Base-by-base conservation (phyloP, 2,797 vertebrate genomes). In the Aldrovandia affinis region DNA sequence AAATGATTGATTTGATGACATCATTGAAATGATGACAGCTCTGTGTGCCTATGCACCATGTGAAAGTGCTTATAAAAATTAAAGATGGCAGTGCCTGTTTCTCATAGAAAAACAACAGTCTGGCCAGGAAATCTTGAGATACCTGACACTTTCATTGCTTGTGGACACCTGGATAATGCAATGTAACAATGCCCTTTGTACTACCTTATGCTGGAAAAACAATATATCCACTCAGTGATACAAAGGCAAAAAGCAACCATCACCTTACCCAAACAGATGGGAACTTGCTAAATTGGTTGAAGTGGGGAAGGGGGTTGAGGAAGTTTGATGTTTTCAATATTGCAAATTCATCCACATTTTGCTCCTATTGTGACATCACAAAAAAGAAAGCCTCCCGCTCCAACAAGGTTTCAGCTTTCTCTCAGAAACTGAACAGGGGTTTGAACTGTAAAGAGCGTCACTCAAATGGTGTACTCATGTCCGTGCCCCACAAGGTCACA, bases 361-460 rank as follows among this genome's bases (percentile, higher is more conserved):
- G 8, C 3, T 57, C 55, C 55, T 57, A 5, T 28, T 68, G 65
- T 68, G 65, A 68, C 65, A 28, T 68, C 33, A 36, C n/a, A 36
- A 68, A 28, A 36, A 36, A 28, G 7, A 28, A 68, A 68, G 10
- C 10, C 8, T 5, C 7, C 7, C 15, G 8, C 7, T 3, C 7
- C 22, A 6, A 63, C 5, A 63, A 52, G 12, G 18, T 57, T 70
- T 70, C 65, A 70, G 20, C 73, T 47, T 44, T 47, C 20, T 44
- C n/a, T n/a, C 73, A 77, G n/a, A 75, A 75, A 75, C 70, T 18
- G 14, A 77, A 44, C 9, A 33, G 50, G n/a, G 5, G 18, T 84
- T 84, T 78, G 22, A 82, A 77, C 54, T 55, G 33, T 44, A 54
- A 50, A 59, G 61, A n/a, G 25, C 73, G 63, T 50, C 52, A 52